Conservation (phyloP, 2,888 invertebrate genomes). For the Andrena minutula region DNA sequence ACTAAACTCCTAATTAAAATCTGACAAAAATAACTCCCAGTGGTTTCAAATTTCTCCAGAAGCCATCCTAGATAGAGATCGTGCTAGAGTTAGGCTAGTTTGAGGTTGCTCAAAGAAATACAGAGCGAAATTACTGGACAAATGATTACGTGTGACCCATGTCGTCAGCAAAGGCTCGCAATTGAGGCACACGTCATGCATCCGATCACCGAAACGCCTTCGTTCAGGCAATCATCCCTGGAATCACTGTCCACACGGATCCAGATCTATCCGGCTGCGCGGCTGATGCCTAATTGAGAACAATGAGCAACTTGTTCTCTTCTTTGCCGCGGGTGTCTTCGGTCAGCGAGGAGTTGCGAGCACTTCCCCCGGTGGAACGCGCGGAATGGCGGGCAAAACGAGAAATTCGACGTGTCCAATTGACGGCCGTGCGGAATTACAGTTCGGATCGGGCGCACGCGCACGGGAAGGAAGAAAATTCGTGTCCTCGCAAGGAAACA, state of each 20-base stretch:
- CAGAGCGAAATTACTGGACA: not conserved
- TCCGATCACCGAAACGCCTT: slow-evolving; percentile 53
- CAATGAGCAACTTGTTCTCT: slow-evolving; percentile 62
- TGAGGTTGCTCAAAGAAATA: not conserved
- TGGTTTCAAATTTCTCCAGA: too few species aligned
- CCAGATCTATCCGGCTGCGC: slow-evolving; percentile 71
- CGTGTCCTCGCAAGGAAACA: slow-evolving; percentile 61
- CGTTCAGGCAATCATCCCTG: slow-evolving; percentile 55
- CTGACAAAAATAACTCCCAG: too few species aligned
- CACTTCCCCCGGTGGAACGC: slow-evolving; percentile 25
- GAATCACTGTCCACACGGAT: slow-evolving; percentile 63
- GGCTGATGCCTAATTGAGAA: slow-evolving; percentile 68
- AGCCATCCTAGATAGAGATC: too few species aligned
- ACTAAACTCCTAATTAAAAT: too few species aligned
- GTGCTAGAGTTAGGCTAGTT: not conserved
- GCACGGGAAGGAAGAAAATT: slow-evolving; percentile 64
- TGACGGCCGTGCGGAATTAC: slow-evolving; percentile 66
- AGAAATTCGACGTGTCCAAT: slow-evolving; percentile 68
- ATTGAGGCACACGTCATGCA: slow-evolving; percentile 31
- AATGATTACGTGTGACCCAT: slow-evolving; percentile 30
- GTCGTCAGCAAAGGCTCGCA: slow-evolving; percentile 27
- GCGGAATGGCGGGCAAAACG: slow-evolving; percentile 15
- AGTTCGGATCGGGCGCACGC: slow-evolving; percentile 52
- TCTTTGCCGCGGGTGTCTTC: slow-evolving; percentile 56
- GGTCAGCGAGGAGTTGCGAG: slow-evolving; percentile 22